Conservation (phyloP, 1,140 invertebrate genomes). For the Caenorhabditis brenneri region DNA sequence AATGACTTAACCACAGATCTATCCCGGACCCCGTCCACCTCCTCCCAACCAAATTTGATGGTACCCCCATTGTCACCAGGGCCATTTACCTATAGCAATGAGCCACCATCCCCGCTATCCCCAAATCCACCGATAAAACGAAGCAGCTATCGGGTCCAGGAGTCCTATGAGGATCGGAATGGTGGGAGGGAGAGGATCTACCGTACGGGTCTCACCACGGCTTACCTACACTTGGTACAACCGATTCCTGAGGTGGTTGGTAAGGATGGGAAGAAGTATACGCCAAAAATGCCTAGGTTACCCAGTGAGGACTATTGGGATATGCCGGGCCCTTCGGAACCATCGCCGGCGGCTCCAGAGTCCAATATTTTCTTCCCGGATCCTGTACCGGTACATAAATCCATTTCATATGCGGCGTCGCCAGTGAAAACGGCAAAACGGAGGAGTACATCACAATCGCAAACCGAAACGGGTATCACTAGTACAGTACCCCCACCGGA, state of each 20-base stretch:
- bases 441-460: too few species aligned
- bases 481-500: too few species aligned
- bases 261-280: background rate
- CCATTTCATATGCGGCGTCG: background rate
- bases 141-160: background rate
- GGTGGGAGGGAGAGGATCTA: conserved; percentile 8
- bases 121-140: background rate
- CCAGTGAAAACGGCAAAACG: background rate
- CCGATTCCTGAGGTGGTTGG: background rate
- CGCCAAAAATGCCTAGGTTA: background rate
- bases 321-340: too few species aligned
- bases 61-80: background rate
- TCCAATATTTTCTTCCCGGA: background rate
- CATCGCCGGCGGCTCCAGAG: too few species aligned
- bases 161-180: conserved; percentile 17
- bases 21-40: background rate
- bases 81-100: too few species aligned
- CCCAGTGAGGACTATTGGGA: too few species aligned
- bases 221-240: background rate
- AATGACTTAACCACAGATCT: background rate
- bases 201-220: background rate
- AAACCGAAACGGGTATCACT: too few species aligned
- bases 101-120: background rate
- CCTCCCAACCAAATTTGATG: background rate
- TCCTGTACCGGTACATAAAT: background rate